phyloP scores from a whole-genome alignment of 92 coral and sea anemone species.

The Meandrina meandrites region DNA sequence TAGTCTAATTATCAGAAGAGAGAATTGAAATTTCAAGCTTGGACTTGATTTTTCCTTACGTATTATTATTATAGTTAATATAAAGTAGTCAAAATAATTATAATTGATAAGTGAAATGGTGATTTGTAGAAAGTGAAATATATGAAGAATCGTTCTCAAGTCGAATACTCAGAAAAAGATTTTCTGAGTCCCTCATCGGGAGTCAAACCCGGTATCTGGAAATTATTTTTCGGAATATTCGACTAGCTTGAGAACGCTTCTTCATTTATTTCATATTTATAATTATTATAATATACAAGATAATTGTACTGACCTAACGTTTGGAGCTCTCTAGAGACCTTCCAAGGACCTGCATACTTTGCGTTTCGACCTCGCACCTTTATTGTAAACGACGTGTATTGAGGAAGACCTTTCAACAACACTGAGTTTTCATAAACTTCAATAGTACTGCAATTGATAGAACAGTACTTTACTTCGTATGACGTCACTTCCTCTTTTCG shows the following conservation, averaged over 20 bases:
- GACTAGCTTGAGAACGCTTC: no score
- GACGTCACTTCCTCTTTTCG: slow-evolving; percentile 44
- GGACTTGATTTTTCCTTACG: neutral
- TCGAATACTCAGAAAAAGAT: no score
- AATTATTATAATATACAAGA: no score
- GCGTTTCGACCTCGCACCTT: slow-evolving; percentile 60
- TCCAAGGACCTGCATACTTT: slow-evolving; percentile 74
- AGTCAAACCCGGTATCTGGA: no score
- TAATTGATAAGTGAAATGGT: no score
- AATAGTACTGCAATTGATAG: neutral
- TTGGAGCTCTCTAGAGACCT: neutral
- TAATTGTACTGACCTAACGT: slow-evolving; percentile 57
- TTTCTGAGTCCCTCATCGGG: no score
- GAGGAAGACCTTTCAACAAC: slow-evolving; percentile 42
- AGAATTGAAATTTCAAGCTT: neutral
- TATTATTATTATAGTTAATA: no score
- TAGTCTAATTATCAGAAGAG: neutral
- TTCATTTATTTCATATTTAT: no score
- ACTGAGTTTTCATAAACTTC: neutral
- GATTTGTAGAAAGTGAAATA: no score
- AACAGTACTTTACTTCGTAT: slow-evolving; percentile 57
- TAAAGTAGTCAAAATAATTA: no score
- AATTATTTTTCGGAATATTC: no score
- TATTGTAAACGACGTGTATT: slow-evolving; percentile 48
- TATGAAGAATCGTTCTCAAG: no score